A percentile compares a stretch with the other conserved stretches of the same genome.
Evolutionary conservation across 1,140 invertebrate genomes (phyloP).

Genomic region (Drosophila virilis): DNA sequence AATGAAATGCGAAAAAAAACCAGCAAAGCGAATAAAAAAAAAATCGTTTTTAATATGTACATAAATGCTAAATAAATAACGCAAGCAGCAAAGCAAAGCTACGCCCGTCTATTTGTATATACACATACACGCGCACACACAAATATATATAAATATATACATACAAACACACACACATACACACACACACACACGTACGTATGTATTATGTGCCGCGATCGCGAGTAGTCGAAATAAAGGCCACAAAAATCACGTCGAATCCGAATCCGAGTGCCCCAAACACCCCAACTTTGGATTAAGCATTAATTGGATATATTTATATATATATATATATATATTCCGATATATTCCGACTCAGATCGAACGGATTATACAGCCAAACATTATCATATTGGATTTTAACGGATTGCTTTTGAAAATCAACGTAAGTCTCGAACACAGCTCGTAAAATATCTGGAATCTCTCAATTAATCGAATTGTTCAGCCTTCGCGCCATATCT

Average conservation of each 20-base stretch:
- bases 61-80: constrained; percentile 80
- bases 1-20: constrained; percentile 82
- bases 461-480: constrained; percentile 1
- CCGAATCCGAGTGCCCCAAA: constrained; percentile 11
- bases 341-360: constrained; percentile 5
- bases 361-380: constrained; percentile 30
- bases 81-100: constrained; percentile 37
- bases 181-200: constrained; percentile 17
- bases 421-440: constrained; percentile 75
- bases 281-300: constrained; percentile 57
- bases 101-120: constrained; percentile 30
- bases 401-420: constrained; percentile 82
- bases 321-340: constrained; percentile 31
- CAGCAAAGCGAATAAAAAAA: constrained; percentile 68
- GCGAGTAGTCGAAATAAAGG: constrained; percentile 42
- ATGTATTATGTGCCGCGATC: constrained; percentile 43
- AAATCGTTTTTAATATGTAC: constrained; percentile 73
- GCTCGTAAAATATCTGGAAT: constrained; percentile 8
- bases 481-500: constrained; percentile 11
- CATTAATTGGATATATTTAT: constrained; percentile 56
- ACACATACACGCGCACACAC: constrained; percentile 15
- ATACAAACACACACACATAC: constrained; percentile 39
- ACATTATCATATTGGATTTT: constrained; percentile 49
- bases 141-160: constrained; percentile 1
- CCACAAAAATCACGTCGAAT: constrained; percentile 39